Evolutionary conservation across 92 coral and sea anemone species (phyloP), one percentile per base, ranked within the genome.

Genomic region (Epizoanthus stellaris): DNA sequence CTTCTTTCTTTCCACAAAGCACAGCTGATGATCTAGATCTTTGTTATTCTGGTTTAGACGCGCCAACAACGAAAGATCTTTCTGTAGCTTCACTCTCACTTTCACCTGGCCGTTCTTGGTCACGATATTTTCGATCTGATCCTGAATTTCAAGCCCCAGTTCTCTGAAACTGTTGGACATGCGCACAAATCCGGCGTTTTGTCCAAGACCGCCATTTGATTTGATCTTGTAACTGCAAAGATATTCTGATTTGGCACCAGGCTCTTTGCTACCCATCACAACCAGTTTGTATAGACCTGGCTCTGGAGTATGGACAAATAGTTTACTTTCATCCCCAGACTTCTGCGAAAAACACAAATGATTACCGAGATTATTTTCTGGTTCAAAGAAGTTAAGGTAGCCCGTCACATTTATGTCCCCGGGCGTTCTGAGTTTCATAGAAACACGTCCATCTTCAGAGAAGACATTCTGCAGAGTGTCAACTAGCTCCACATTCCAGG

Each of bases 181-280:
- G 30, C 61, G 91, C 7, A 95, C 95, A 47, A 92, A 94, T 1
- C 98, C 98, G 0, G 98, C 95, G 56, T 90, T 94, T 20, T 90
- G 92, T 4, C 89, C 91, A 19, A 93, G 87, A 42, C 96, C 95
- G 39, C 87, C 80, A 15, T 63, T 76, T 8, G 98, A 88, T 72
- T 88, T 94, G 40, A 94, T 85, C 71, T 73, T 88, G 73, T 89
- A 94, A 54, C 90, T 75, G 56, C 95, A 93, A 62, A 94, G 84
- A 64, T 90, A 92, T 42, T 86, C 92, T 30, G 91, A 87, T 77
- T 88, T 90, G 2, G 34, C 59, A 12, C 85, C 87, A 20, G 84
- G 43, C 16, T 67, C 81, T 68, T 79, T 75, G 12, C 89, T 88
- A 20, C 98, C 98, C 71, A 87, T 88, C 17, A 94, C 76, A 53